Base-by-base conservation (phyloP, 2,113 vertebrate species). In the Rhagologus leucostigma region DNA sequence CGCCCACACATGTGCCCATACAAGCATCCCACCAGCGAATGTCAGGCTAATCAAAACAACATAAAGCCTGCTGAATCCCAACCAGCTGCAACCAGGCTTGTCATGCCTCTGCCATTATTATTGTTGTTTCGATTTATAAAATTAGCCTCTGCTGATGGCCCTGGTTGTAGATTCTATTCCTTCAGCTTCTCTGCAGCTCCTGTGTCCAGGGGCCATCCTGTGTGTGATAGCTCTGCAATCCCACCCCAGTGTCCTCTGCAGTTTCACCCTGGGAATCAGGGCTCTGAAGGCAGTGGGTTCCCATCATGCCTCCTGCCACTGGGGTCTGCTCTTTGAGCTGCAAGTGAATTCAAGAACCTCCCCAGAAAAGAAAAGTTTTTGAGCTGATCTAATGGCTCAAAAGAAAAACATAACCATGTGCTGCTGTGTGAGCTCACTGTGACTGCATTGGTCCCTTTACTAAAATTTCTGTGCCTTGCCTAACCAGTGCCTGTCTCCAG, bases 41-140 rank as follows among this genome's bases (percentile, higher is more conserved):
- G 0, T 89, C 69, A 85, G 44, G 85, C n/a, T 89, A 87, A 87
- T 91, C 87, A 95, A 87, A 97, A 89, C 91, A 96, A 62, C 39
- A 20, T 62, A 46, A 77, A 95, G 37, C 50, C 4, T 0, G 6
- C 68, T 80, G 77, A 96, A 77, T 85, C 53, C 85, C 27, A 62
- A 84, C 41, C 92, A 97, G 93, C 95, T 97, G 95, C 2, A 12
- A 35, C 1, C 17, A 63, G 50, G 33, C n/a, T 90, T 82, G 73
- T 93, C 83, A 91, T 2, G 67, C 70, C 56, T 95, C 55, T 84
- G 30, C 37, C 29, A 37, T 79, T 88, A 64, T 53, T 91, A 17
- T 37, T 96, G 71, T 75, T 86, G 23, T 42, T 96, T 84, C 56
- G 71, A 0, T 78, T 85, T 70, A 39, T 79, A 84, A 81, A 92